Conservation (phyloP, 2,888 invertebrate species). For the Torymus aiolomorphi region DNA sequence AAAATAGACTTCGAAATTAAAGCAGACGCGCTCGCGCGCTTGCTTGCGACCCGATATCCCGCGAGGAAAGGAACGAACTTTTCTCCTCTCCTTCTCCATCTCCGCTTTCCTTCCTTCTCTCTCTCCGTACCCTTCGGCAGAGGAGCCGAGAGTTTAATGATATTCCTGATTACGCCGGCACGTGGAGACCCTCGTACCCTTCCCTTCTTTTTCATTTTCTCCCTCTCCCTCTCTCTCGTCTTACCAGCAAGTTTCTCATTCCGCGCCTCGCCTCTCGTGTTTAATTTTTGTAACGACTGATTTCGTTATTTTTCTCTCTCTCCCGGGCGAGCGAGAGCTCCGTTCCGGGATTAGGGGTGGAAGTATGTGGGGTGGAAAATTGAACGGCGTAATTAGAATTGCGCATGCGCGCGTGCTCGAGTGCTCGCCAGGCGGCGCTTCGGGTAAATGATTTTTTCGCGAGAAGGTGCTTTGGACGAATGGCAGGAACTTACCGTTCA, state of each 20-base stretch:
- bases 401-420: too few relatives aligned
- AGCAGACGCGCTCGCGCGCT: conserved; percentile 12
- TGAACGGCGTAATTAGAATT: too few relatives aligned
- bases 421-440: too few relatives aligned
- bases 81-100: conserved; percentile 19
- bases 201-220: conserved; percentile 52
- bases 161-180: conserved; percentile 75
- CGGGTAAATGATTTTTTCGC: too few relatives aligned
- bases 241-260: conserved; percentile 13
- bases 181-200: conserved; percentile 63
- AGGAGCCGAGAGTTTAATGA: conserved; percentile 75
- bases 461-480: too few relatives aligned
- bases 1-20: conserved; percentile 51
- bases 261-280: conserved; percentile 23
- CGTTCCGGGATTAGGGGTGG: too few relatives aligned
- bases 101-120: too few relatives aligned
- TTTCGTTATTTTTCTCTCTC: conserved; percentile 14
- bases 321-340: too few relatives aligned
- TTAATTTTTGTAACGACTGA: conserved; percentile 33
- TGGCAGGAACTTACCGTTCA: too few relatives aligned
- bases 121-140: too few relatives aligned
- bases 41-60: too few relatives aligned
- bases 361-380: too few relatives aligned
- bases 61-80: conserved; percentile 1
- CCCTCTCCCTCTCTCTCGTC: background rate